Evolutionary conservation across 92 coral and sea anemone species (phyloP).

Genomic region (Phenganax subtilis): DNA sequence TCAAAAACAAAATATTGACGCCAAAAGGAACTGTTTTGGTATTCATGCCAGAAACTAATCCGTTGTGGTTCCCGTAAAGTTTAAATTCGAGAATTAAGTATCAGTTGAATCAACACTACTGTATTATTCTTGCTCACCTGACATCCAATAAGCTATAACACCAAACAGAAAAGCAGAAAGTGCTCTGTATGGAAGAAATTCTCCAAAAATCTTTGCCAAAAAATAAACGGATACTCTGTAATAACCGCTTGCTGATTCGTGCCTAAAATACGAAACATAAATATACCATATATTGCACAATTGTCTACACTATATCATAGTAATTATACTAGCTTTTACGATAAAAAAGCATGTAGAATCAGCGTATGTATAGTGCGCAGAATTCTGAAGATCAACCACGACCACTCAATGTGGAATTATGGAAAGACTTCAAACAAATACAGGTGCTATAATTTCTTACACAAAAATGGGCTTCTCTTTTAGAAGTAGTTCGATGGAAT

Average conservation of each 20-base stretch:
- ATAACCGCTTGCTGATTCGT: conserved; percentile 82
- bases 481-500: conserved; percentile 79
- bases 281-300: background rate
- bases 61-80: no score
- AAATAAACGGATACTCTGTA: conserved; percentile 83
- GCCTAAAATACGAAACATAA: conserved; percentile 41
- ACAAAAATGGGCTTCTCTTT: conserved; percentile 76
- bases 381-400: no score
- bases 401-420: no score
- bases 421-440: background rate
- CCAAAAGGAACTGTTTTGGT: no score
- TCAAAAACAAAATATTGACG: no score
- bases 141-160: conserved; percentile 80
- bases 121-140: conserved; percentile 48
- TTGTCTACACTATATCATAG: no score
- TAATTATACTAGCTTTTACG: no score
- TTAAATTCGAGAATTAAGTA: background rate
- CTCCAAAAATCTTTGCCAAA: conserved; percentile 76
- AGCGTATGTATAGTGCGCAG: background rate
- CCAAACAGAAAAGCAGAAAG: conserved; percentile 62
- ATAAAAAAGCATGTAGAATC: no score
- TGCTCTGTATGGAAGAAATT: conserved; percentile 72
- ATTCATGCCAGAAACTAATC: no score
- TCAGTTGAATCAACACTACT: no score
- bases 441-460: conserved; percentile 46